phyloP scores from a whole-genome alignment of 1,140 invertebrate genomes.

The Diabrotica undecimpunctata region DNA sequence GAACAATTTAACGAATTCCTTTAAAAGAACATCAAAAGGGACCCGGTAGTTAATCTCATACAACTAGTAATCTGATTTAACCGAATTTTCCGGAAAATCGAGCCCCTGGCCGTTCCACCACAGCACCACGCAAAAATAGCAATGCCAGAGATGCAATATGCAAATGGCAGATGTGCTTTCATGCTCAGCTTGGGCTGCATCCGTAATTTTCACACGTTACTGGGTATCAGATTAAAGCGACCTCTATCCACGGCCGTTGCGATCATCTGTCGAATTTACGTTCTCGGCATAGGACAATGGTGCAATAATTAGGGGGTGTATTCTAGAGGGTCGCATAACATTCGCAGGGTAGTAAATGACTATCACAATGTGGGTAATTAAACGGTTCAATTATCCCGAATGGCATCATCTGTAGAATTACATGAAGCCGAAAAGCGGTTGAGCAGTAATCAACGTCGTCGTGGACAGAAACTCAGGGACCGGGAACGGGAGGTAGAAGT shows the following conservation, averaged over 20 bases:
- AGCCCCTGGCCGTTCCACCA: too few species aligned
- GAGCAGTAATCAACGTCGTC: not conserved
- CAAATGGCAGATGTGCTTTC: not conserved
- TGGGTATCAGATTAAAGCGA: not conserved
- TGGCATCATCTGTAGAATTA: not conserved
- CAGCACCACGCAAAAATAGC: not conserved
- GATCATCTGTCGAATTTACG: not conserved
- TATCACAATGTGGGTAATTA: constrained; percentile 1
- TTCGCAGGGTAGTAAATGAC: not conserved
- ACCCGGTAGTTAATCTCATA: too few species aligned
- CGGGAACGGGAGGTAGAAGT: too few species aligned
- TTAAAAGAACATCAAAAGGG: too few species aligned
- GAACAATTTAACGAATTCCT: too few species aligned
- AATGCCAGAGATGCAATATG: not conserved
- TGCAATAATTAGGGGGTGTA: not conserved
- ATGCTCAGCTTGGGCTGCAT: not conserved
- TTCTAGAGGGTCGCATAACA: not conserved
- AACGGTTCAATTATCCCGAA: not conserved
- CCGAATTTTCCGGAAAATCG: too few species aligned
- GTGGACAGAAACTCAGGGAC: too few species aligned
- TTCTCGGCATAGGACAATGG: not conserved
- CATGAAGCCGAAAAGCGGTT: not conserved
- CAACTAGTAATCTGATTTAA: too few species aligned
- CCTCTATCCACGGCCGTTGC: not conserved
- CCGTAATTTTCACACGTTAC: not conserved